Conservation (phyloP, 2,113 vertebrate species). For the Mobula hypostoma region DNA sequence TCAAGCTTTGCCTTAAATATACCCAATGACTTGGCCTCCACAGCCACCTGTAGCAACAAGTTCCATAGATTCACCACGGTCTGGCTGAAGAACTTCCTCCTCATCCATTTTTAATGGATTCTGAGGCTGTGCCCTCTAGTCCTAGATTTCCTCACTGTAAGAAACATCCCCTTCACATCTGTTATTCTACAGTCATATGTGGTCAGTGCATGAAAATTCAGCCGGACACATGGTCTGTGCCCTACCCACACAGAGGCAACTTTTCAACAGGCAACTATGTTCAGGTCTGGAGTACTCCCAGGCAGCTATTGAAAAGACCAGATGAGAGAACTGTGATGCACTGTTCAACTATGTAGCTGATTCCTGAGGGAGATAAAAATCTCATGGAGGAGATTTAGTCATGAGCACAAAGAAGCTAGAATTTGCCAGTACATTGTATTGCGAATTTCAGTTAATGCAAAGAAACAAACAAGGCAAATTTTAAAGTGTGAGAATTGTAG, state of each 20-base stretch:
- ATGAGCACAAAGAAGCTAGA: not conserved
- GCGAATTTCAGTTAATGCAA: not conserved
- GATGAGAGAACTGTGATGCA: not conserved
- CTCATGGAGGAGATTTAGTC: not conserved
- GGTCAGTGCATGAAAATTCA: not conserved
- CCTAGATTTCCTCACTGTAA: no score
- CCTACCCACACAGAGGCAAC: not conserved
- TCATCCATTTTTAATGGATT: no score
- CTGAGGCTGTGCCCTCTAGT: no score
- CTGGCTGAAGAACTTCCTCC: no score
- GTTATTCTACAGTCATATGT: not conserved
- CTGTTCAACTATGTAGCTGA: not conserved
- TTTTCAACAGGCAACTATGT: not conserved
- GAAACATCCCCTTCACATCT: not conserved
- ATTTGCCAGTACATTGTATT: not conserved
- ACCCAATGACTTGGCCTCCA: no score
- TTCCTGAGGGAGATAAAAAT: not conserved
- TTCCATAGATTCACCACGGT: no score
- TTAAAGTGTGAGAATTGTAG: not conserved
- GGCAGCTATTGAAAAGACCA: not conserved
- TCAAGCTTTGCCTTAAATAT: no score
- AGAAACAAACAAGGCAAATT: not conserved
- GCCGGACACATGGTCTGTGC: no score
- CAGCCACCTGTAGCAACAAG: no score
- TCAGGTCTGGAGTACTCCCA: not conserved